A percentile compares a stretch with the other conserved stretches of the same genome.
Conservation (phyloP, 92 coral and sea anemone species). For the Palythoa heliodiscus region DNA sequence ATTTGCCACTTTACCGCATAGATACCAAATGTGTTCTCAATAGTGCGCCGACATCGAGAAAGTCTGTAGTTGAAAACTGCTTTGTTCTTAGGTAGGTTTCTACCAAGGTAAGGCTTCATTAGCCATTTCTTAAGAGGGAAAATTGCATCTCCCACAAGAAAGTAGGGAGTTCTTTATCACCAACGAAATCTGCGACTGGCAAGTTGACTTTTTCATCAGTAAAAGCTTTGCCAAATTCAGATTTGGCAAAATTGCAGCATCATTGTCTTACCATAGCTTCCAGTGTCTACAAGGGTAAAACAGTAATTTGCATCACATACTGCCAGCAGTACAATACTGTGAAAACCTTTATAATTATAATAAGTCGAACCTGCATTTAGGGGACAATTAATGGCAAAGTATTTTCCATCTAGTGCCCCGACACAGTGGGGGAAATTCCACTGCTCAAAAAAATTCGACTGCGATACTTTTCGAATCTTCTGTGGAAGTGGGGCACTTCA, state of each 20-base stretch:
- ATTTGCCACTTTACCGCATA: slow-evolving; percentile 43
- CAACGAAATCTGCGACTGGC: slow-evolving; percentile 17
- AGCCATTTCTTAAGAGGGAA: slow-evolving; percentile 44
- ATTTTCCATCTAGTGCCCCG: slow-evolving; percentile 15
- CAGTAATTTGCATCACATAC: slow-evolving; percentile 1
- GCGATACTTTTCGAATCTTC: slow-evolving; percentile 9
- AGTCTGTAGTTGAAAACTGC: slow-evolving; percentile 52
- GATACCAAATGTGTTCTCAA: slow-evolving; percentile 46
- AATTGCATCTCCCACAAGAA: slow-evolving; percentile 41
- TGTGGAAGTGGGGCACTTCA: slow-evolving; percentile 26
- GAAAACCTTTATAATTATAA: slow-evolving; percentile 19
- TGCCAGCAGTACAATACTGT: slow-evolving; percentile 12
- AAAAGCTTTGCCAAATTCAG: slow-evolving; percentile 10
- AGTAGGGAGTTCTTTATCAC: slow-evolving; percentile 16
- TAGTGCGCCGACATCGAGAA: slow-evolving; percentile 41
- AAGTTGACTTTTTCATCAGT: background rate
- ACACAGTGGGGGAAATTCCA: slow-evolving; percentile 16
- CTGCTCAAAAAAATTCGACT: slow-evolving; percentile 12
- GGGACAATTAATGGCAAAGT: slow-evolving; percentile 13
- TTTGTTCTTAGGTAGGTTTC: slow-evolving; percentile 41
- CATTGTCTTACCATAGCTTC: slow-evolving; percentile 12
- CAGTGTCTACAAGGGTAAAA: slow-evolving; percentile 3
- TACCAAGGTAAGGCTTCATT: slow-evolving; percentile 45
- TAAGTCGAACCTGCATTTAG: slow-evolving; percentile 31
- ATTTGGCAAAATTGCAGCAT: background rate